These are phyloP conservation scores for Cotesia vestalis DNA, from an alignment of 1,140 invertebrate species.

Conservation along the genomic window DNA sequence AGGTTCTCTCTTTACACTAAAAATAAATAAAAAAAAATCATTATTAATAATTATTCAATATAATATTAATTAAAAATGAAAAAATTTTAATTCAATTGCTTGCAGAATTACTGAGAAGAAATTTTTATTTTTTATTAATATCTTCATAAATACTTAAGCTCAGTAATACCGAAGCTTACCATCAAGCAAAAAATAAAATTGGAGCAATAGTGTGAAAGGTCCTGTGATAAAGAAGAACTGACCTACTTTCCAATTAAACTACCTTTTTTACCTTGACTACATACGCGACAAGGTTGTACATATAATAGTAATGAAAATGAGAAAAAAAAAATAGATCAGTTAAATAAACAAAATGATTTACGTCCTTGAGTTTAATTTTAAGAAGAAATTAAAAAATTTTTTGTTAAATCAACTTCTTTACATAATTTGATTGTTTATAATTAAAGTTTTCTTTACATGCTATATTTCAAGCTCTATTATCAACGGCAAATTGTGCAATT, in stretches of 20 bases:
- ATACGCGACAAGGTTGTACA: constrained; percentile 11
- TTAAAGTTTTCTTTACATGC: too few species aligned
- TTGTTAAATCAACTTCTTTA: too few species aligned
- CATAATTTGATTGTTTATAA: too few species aligned
- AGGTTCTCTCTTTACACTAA: constrained; percentile 68
- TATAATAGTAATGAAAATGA: constrained; percentile 7
- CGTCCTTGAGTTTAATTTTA: not conserved
- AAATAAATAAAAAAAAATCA: constrained; percentile 62
- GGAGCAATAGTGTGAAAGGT: constrained; percentile 12
- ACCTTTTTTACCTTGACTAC: constrained; percentile 1
- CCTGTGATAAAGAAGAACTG: constrained; percentile 21
- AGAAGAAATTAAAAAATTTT: not conserved
- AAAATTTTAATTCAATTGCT: not conserved
- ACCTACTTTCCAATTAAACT: constrained; percentile 27
- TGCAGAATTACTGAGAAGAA: not conserved
- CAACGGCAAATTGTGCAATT: too few species aligned
- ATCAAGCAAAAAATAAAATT: constrained; percentile 42
- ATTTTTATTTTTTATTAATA: too few species aligned
- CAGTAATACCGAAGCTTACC: not conserved
- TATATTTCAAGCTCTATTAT: too few species aligned
- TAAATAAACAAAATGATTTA: not conserved
- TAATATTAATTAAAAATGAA: not conserved
- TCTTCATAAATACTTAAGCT: too few species aligned
- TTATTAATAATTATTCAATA: not conserved
- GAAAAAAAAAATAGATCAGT: constrained; percentile 4